A percentile compares a stretch with the other conserved stretches of the same genome.
Conservation (phyloP, 2,797 vertebrate genomes). For the Anguilla marmorata region DNA sequence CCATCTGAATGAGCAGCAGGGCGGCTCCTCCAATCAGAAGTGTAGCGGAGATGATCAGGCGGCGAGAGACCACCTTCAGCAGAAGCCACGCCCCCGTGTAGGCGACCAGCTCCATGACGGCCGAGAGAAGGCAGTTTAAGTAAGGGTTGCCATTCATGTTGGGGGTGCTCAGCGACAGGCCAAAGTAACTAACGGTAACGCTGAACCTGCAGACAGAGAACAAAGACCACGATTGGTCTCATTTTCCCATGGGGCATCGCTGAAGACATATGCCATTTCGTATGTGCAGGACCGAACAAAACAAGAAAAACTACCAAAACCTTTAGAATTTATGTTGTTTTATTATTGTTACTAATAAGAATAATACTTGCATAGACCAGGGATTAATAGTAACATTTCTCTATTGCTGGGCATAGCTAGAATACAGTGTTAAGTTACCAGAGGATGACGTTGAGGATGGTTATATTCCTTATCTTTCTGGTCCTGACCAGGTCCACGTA, state of each 20-base stretch:
- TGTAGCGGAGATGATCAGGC: conserved; percentile 43
- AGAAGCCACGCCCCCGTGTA: conserved; percentile 48
- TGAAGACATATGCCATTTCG: neutral
- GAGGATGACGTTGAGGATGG: conserved; percentile 47
- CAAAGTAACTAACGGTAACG: conserved; percentile 50
- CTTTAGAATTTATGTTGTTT: too few species aligned
- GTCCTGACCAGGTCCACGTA: conserved; percentile 58
- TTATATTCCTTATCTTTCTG: conserved; percentile 58
- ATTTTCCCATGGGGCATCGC: neutral
- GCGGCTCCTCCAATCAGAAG: conserved; percentile 51
- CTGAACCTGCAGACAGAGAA: conserved; percentile 12
- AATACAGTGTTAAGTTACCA: conserved; percentile 54
- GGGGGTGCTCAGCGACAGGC: conserved; percentile 60
- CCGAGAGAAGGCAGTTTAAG: conserved; percentile 62
- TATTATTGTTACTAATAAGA: neutral
- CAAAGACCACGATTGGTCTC: neutral
- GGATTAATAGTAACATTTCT: neutral
- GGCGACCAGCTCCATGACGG: conserved; percentile 47
- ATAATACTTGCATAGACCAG: neutral
- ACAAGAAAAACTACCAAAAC: too few species aligned
- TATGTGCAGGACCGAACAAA: neutral
- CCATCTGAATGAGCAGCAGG: conserved; percentile 52
- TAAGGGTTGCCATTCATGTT: conserved; percentile 61
- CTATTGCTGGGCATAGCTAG: neutral
- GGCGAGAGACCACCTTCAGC: conserved; percentile 40